Percentiles rank a stretch among this genome's conserved stretches.
Conservation (phyloP, 2,888 invertebrate genomes). For the Eremobia ochroleuca region DNA sequence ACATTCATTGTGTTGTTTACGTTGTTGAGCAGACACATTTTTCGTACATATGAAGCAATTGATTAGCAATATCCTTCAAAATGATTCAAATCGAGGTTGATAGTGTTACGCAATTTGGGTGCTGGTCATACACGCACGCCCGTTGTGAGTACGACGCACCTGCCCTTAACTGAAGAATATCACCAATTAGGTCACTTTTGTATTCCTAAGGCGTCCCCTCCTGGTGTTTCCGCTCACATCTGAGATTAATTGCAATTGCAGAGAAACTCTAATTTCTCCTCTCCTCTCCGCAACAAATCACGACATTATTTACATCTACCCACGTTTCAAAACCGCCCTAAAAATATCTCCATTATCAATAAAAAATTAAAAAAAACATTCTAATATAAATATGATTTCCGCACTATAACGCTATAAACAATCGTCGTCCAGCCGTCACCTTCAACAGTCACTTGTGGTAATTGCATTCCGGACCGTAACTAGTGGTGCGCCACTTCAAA, state of each 20-base stretch:
- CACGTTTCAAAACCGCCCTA: background rate
- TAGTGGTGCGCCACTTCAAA: constrained; percentile 55
- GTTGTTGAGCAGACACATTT: too few relatives aligned
- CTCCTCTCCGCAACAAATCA: background rate
- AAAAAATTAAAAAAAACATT: constrained; percentile 21
- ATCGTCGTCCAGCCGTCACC: constrained; percentile 37
- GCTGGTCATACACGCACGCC: too few relatives aligned
- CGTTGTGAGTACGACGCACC: too few relatives aligned
- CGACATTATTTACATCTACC: background rate
- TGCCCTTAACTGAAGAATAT: too few relatives aligned
- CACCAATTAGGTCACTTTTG: too few relatives aligned
- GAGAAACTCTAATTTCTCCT: background rate
- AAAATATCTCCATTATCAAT: background rate
- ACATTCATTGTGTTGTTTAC: too few relatives aligned
- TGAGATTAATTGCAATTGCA: background rate
- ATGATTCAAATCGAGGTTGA: too few relatives aligned
- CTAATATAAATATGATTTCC: constrained; percentile 43
- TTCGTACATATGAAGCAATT: too few relatives aligned
- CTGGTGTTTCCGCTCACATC: too few relatives aligned
- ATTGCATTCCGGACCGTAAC: constrained; percentile 58
- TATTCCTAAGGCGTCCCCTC: too few relatives aligned
- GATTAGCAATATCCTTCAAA: too few relatives aligned
- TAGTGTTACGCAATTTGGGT: too few relatives aligned
- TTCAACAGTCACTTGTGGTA: constrained; percentile 56
- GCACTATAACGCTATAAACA: constrained; percentile 37